These are phyloP conservation scores for Trematomus loennbergii DNA, from an alignment of 2,113 vertebrate genomes.

Conservation along the genomic window DNA sequence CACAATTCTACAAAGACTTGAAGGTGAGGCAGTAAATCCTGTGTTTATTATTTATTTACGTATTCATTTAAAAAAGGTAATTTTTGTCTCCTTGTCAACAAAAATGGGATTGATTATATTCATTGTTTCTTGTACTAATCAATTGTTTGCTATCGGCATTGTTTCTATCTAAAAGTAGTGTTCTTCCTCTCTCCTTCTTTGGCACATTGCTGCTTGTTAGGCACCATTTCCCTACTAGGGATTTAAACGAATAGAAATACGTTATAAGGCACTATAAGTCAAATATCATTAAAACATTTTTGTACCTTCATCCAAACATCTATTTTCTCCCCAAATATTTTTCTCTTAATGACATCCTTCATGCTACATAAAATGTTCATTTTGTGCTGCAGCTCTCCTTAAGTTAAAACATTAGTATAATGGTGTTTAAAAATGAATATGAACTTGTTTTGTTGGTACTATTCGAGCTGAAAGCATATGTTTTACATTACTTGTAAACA, in stretches of 20 bases:
- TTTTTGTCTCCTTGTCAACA: background rate
- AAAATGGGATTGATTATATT: background rate
- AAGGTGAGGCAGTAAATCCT: conserved; percentile 81
- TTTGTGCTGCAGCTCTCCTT: background rate
- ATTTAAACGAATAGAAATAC: too few species aligned
- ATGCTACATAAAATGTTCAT: too few species aligned
- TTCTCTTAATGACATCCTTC: too few species aligned
- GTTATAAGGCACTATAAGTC: too few species aligned
- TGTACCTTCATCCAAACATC: background rate
- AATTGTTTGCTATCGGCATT: background rate
- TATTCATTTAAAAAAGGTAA: conserved; percentile 1
- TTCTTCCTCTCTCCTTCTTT: background rate
- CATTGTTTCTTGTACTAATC: background rate
- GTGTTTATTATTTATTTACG: conserved; percentile 1
- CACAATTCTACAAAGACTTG: conserved; percentile 86
- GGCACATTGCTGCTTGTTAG: background rate
- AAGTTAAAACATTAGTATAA: too few species aligned
- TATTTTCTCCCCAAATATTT: too few species aligned
- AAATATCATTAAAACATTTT: background rate
- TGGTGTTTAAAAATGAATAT: too few species aligned
- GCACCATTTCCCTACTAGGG: background rate
- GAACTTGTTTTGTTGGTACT: too few species aligned
- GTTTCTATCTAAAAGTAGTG: background rate
- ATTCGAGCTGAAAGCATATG: too few species aligned
- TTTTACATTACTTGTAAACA: too few species aligned